These are phyloP conservation scores for Cherax quadricarinatus DNA, from an alignment of 1,140 invertebrate species.

Conservation along the genomic window DNA sequence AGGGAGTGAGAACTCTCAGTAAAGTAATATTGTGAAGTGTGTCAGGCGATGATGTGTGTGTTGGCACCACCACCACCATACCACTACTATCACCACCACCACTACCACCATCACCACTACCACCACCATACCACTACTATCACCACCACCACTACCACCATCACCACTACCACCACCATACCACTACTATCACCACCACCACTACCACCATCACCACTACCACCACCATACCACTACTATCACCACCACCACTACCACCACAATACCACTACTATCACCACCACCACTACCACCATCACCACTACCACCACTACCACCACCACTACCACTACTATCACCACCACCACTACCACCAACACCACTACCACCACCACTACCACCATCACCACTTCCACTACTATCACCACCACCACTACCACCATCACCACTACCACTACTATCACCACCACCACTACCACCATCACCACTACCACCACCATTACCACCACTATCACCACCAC, in stretches of 20 bases:
- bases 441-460: background rate
- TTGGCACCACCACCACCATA: background rate
- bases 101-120: background rate
- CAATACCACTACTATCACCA: background rate
- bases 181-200: background rate
- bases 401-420: background rate
- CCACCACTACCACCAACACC: too few relatives aligned
- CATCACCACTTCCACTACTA: too few relatives aligned
- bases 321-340: too few relatives aligned
- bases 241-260: slow-evolving; percentile 1
- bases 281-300: background rate
- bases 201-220: background rate
- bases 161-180: background rate
- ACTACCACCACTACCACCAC: background rate
- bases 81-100: background rate
- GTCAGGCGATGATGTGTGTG: background rate
- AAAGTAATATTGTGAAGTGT: background rate
- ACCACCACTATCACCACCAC: background rate
- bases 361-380: too few relatives aligned
- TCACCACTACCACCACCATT: background rate
- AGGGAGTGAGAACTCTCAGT: too few relatives aligned
- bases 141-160: background rate
- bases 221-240: background rate
- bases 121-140: background rate
- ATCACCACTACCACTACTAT: background rate